Evolutionary conservation across 2,113 vertebrate species (phyloP).

Genomic region (Dendrocopos noguchii): DNA sequence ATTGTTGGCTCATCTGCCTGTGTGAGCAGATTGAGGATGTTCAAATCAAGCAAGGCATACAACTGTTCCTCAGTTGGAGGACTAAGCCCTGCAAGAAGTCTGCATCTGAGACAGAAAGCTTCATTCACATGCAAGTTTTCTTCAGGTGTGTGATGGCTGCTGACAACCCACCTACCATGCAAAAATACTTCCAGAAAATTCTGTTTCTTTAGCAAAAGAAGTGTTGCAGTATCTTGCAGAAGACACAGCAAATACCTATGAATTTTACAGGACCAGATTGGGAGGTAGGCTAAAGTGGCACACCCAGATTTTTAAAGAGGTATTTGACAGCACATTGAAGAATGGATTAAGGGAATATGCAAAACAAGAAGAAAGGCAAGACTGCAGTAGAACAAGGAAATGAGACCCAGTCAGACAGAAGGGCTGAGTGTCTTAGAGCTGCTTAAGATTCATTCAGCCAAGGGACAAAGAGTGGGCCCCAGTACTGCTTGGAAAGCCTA

Average conservation of each 20-base stretch:
- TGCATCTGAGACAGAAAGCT: background rate
- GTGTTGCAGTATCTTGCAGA: background rate
- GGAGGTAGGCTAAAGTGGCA: background rate
- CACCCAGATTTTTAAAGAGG: background rate
- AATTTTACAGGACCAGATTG: background rate
- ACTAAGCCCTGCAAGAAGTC: background rate
- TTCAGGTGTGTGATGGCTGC: background rate
- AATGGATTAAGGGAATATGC: background rate
- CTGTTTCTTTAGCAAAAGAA: background rate
- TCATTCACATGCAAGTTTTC: background rate
- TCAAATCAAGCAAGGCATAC: background rate
- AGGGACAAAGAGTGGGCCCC: background rate
- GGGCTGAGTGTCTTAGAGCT: background rate
- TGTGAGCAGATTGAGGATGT: background rate
- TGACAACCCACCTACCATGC: background rate
- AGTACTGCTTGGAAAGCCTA: background rate
- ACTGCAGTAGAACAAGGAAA: background rate
- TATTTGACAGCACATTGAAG: background rate
- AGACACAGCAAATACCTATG: background rate
- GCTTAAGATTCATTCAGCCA: background rate
- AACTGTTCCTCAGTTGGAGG: background rate
- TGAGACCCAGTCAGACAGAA: background rate
- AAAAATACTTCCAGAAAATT: background rate
- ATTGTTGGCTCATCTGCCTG: background rate
- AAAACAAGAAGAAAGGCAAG: background rate